Conservation (phyloP, 2,113 vertebrate species). For the Apteryx owenii region DNA sequence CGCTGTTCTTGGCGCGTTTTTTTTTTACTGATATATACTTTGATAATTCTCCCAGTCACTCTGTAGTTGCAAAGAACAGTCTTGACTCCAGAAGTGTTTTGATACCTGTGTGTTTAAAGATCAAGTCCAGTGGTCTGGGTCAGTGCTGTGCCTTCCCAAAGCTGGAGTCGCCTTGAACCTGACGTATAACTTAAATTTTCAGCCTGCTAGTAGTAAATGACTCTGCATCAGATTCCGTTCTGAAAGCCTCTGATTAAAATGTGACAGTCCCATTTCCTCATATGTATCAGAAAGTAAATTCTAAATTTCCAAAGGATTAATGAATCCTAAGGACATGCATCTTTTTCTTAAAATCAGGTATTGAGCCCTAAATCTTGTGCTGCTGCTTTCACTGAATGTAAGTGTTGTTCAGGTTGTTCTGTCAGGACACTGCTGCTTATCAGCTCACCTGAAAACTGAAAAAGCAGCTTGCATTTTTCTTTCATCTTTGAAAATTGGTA, state of each 20-base stretch:
- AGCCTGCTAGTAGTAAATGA: not conserved
- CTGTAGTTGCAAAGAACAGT: not conserved
- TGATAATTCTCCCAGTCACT: not conserved
- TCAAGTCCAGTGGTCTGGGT: fast-evolving
- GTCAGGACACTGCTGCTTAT: not conserved
- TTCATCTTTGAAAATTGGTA: not conserved
- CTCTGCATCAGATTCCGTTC: not conserved
- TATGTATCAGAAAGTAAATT: not conserved
- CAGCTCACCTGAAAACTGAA: not conserved
- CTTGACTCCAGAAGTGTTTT: not conserved
- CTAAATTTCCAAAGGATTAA: not conserved
- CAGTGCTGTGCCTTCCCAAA: not conserved
- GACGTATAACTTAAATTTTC: not conserved
- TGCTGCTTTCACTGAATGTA: not conserved
- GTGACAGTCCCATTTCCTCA: not conserved
- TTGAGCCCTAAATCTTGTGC: not conserved
- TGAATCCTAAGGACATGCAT: not conserved
- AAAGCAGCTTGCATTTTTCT: not conserved
- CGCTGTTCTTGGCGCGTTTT: not conserved
- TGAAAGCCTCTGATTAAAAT: not conserved
- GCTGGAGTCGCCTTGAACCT: not conserved
- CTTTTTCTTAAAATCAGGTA: not conserved
- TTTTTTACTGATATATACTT: not conserved
- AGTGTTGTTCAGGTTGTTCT: not conserved
- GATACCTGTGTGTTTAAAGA: not conserved